Evolutionary conservation across 2,113 vertebrate genomes (phyloP), one percentile per base, ranked within the genome.

Genomic region (Archilochus colubris): DNA sequence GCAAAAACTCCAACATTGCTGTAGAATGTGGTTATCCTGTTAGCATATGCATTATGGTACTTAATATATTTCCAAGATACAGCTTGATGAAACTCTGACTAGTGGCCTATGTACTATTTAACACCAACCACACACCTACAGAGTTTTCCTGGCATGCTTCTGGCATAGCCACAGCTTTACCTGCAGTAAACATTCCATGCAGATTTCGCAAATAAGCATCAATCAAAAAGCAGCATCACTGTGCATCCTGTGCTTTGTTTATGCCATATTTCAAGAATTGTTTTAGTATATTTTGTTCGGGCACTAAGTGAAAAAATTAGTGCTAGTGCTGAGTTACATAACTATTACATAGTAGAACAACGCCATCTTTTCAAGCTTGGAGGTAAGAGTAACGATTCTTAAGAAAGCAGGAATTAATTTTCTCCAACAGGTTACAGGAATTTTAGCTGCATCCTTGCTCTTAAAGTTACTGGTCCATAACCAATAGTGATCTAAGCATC

Each of bases 291-390:
- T 90, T 75, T 79, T 12, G 19, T 89, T 91, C 91, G 94, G 94
- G 95, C 93, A 80, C 54, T 93, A 94, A 89, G 77, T 88, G 80
- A 94, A 61, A 94, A 89, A 94, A 94, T 92, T 66, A 94, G 54
- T 81, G 22, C 76, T 91, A 77, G 93, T 94, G 40, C 40, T 40
- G 11, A 40, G 40, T 93, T 95, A 93, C 88, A 91, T 95, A 95
- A 89, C 77, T 82, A 86, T 91, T 88, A 94, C 91, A 89, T 64
- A 43, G 85, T 83, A 88, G 85, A 95, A 94, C 93, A 95, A 95
- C 82, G 83, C 67, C 74, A 80, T 92, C 68, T 92, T 90, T 88
- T 72, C 74, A 85, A 88, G 75, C 31, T 33, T 80, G 22, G 23
- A 91, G 68, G 82, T 53, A 82, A 93, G 44, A 14, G 23, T 80